phyloP scores from a whole-genome alignment of 2,888 invertebrate species.

The Horisme vitalbata region DNA sequence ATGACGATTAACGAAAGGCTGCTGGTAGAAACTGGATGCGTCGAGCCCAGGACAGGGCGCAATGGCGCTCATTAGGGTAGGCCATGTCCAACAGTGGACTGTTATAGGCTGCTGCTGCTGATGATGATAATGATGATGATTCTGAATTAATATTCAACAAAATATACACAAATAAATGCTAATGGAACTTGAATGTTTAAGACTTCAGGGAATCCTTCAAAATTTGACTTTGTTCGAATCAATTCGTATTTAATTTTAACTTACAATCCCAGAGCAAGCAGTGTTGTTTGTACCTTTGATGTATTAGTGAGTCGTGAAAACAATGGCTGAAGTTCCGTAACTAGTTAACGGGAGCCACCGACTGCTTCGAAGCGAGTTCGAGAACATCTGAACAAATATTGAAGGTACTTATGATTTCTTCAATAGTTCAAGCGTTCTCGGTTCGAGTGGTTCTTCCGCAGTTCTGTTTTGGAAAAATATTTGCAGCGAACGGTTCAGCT shows the following conservation, averaged over 20 bases:
- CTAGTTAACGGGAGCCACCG: constrained; percentile 42
- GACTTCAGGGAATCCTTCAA: constrained; percentile 17
- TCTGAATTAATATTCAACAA: too few relatives aligned
- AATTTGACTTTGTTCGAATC: constrained; percentile 21
- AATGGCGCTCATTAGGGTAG: too few relatives aligned
- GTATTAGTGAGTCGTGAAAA: constrained; percentile 36
- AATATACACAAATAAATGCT: constrained; percentile 20
- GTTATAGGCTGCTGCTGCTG: too few relatives aligned
- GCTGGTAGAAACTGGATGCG: too few relatives aligned
- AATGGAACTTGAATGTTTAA: constrained; percentile 11
- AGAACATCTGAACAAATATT: constrained; percentile 50
- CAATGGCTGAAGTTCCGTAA: constrained; percentile 37
- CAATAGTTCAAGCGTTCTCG: constrained; percentile 42
- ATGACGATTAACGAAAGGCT: too few relatives aligned
- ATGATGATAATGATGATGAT: too few relatives aligned
- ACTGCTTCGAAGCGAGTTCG: constrained; percentile 39
- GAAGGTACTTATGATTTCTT: constrained; percentile 44
- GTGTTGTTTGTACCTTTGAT: constrained; percentile 32
- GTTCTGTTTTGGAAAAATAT: constrained; percentile 33
- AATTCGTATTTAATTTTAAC: constrained; percentile 20
- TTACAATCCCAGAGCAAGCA: constrained; percentile 25
- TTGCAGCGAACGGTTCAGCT: constrained; percentile 27
- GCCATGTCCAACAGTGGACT: too few relatives aligned
- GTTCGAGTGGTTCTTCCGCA: constrained; percentile 35
- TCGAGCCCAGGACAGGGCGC: too few relatives aligned